phyloP scores from a whole-genome alignment of 2,888 invertebrate genomes.

The Zhuqinia jingwanae region DNA sequence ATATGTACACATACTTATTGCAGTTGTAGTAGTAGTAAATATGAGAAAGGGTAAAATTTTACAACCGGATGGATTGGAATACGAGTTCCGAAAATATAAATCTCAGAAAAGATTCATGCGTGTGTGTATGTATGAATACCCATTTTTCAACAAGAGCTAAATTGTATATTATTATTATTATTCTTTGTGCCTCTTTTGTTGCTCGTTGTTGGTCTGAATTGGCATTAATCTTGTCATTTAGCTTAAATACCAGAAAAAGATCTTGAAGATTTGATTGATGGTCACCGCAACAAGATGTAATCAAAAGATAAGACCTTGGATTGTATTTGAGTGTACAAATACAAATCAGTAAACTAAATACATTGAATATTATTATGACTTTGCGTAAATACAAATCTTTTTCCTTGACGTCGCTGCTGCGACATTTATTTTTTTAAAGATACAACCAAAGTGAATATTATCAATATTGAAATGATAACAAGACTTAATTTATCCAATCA shows the following conservation, averaged over 20 bases:
- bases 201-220: too few species aligned
- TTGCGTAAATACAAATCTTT: constrained; percentile 7
- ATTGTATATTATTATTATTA: too few species aligned
- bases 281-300: constrained; percentile 13
- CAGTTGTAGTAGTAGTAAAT: too few species aligned
- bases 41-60: too few species aligned
- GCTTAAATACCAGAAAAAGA: background rate
- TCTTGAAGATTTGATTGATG: constrained; percentile 45
- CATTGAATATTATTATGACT: too few species aligned
- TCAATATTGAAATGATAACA: constrained; percentile 5
- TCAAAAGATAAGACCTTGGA: constrained; percentile 12
- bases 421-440: constrained; percentile 41
- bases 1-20: background rate
- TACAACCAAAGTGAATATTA: background rate
- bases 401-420: constrained; percentile 4
- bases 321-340: background rate
- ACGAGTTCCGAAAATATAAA: too few species aligned
- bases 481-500: constrained; percentile 36
- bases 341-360: too few species aligned
- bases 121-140: too few species aligned
- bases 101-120: background rate
- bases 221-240: too few species aligned
- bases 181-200: too few species aligned
- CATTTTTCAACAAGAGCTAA: too few species aligned
- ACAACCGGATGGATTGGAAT: too few species aligned